Evolutionary conservation across 92 coral and sea anemone species (phyloP).

Genomic region (Montipora capitata): DNA sequence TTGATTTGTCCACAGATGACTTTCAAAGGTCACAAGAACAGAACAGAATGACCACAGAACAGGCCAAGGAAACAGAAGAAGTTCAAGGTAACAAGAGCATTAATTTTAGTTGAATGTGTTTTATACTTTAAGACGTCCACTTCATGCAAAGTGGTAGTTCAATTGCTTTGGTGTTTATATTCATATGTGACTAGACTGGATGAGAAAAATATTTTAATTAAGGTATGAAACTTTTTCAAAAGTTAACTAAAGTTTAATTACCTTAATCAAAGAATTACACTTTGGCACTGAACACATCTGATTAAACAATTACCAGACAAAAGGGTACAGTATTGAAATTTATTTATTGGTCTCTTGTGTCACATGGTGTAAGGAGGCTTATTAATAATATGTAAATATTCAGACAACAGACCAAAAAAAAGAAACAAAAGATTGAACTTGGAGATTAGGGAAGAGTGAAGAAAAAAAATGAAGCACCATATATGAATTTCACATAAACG

Average conservation of each 20-base stretch:
- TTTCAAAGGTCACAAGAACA: neutral
- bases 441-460: neutral
- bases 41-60: neutral
- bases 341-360: neutral
- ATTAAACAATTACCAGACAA: neutral
- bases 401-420: neutral
- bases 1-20: neutral
- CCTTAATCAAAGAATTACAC: neutral
- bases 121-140: neutral
- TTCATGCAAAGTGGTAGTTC: neutral
- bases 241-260: neutral
- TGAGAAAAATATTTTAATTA: neutral
- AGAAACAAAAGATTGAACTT: neutral
- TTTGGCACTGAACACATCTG: neutral
- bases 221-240: neutral
- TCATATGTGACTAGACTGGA: neutral
- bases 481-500: neutral
- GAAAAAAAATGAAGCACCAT: neutral
- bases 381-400: neutral
- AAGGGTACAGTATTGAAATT: neutral
- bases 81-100: neutral
- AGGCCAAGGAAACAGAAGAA: neutral
- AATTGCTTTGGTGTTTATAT: neutral
- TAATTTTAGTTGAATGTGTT: too few relatives aligned
- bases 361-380: neutral